phyloP scores from a whole-genome alignment of 2,797 vertebrate genomes.

The Australoheros facetus region DNA sequence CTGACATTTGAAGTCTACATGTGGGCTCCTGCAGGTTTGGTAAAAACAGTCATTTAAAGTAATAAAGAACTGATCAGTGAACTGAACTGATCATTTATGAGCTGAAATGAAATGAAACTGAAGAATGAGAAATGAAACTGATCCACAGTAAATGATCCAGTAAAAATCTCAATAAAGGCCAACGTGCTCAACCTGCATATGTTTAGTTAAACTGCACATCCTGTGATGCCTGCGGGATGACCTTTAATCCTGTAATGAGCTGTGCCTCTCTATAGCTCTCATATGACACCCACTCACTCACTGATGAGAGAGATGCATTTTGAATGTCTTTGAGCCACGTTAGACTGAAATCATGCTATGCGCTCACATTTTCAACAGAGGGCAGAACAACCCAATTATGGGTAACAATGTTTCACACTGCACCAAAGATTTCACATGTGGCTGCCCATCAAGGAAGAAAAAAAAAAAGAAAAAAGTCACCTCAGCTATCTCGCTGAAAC shows the following conservation, averaged over 20 bases:
- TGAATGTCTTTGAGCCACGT: background rate
- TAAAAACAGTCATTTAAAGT: background rate
- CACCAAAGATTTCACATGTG: background rate
- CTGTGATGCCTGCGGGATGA: background rate
- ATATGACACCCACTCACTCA: conserved; percentile 16
- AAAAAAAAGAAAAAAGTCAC: background rate
- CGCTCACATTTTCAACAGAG: conserved; percentile 47
- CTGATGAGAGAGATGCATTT: background rate
- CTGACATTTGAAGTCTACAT: background rate
- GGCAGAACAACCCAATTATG: conserved; percentile 45
- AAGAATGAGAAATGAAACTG: background rate
- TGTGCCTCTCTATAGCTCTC: conserved; percentile 6
- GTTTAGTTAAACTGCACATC: background rate
- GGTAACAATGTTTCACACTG: background rate
- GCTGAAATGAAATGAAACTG: background rate
- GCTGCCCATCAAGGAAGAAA: background rate
- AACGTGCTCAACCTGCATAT: background rate
- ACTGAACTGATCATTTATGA: background rate
- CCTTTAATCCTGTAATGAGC: conserved; percentile 14
- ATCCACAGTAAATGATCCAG: background rate
- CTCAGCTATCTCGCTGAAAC: conserved; percentile 7
- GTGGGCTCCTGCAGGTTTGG: background rate
- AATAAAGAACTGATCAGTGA: background rate
- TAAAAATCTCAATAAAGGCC: background rate
- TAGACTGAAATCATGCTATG: conserved; percentile 9